Percentiles rank a stretch among this genome's conserved stretches.
phyloP scores from a whole-genome alignment of 30 jellyfish, hydroid and myxozoan species.

The Pseudorhiza aurosa region DNA sequence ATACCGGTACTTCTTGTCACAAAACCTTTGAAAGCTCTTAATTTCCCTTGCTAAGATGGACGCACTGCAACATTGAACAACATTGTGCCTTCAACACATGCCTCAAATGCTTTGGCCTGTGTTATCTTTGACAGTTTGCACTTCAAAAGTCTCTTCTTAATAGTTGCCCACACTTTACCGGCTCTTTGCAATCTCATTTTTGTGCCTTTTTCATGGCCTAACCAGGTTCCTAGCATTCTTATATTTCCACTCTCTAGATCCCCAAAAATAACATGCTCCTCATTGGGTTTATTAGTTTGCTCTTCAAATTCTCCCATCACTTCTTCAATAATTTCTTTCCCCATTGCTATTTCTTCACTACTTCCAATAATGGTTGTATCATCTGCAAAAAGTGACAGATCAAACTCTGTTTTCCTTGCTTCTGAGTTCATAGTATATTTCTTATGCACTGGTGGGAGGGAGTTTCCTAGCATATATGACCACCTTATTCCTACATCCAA shows the following conservation, averaged over 20 bases:
- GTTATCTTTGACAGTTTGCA: neutral
- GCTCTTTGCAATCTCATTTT: neutral
- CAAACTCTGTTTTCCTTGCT: neutral
- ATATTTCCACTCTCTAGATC: neutral
- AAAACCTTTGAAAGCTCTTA: neutral
- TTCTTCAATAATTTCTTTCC: neutral
- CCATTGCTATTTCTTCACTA: neutral
- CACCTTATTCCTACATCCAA: neutral
- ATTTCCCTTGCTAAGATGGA: neutral
- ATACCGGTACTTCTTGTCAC: neutral
- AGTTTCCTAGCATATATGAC: neutral
- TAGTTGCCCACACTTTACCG: neutral
- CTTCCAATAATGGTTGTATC: neutral
- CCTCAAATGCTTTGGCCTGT: neutral
- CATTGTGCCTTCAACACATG: neutral
- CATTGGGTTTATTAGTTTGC: neutral
- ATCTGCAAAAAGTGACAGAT: neutral
- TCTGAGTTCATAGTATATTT: neutral
- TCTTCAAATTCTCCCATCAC: neutral
- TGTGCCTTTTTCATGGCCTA: neutral
- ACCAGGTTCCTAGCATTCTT: neutral
- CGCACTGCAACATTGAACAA: neutral
- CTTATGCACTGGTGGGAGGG: slow-evolving; percentile 1
- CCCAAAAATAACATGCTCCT: neutral
- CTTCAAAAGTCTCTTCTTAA: neutral